phyloP scores from a whole-genome alignment of 2,888 invertebrate species.

The Pteria penguin region DNA sequence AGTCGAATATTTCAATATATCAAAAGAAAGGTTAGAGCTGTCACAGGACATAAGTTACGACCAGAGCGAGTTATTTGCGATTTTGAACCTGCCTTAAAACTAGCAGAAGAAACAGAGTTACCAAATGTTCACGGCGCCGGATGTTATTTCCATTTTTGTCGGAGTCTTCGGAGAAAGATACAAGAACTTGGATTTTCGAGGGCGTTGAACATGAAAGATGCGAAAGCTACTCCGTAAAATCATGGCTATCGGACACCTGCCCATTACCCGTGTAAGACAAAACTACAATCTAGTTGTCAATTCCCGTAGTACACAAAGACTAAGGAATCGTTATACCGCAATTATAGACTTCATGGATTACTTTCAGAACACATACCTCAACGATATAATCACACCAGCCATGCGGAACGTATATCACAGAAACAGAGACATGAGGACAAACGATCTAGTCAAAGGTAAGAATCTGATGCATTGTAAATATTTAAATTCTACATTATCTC shows the following conservation, averaged over 20 bases:
- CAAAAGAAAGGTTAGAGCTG: slow-evolving; percentile 1
- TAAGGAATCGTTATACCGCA: too few relatives aligned
- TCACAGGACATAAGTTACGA: slow-evolving; percentile 9
- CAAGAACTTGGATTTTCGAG: too few relatives aligned
- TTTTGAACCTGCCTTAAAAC: slow-evolving; percentile 16
- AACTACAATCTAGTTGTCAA: slow-evolving; percentile 3
- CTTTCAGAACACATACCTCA: slow-evolving; percentile 14
- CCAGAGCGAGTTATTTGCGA: slow-evolving; percentile 18
- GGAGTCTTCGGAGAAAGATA: slow-evolving; percentile 29
- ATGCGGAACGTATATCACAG: slow-evolving; percentile 33
- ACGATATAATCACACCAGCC: slow-evolving; percentile 6
- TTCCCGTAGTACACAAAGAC: neutral
- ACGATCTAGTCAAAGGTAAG: slow-evolving; percentile 35
- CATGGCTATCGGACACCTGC: too few relatives aligned
- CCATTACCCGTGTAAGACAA: slow-evolving; percentile 7
- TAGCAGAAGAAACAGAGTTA: slow-evolving; percentile 28
- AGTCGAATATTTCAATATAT: slow-evolving; percentile 23
- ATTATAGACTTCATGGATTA: neutral
- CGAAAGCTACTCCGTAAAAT: too few relatives aligned
- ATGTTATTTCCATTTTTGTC: slow-evolving; percentile 32
- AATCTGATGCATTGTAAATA: too few relatives aligned
- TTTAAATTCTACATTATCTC: too few relatives aligned
- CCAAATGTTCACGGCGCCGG: neutral
- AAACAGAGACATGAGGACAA: slow-evolving; percentile 28
- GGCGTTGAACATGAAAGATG: too few relatives aligned